Conservation (phyloP, 2,797 vertebrate species). For the Amblyraja radiata region DNA sequence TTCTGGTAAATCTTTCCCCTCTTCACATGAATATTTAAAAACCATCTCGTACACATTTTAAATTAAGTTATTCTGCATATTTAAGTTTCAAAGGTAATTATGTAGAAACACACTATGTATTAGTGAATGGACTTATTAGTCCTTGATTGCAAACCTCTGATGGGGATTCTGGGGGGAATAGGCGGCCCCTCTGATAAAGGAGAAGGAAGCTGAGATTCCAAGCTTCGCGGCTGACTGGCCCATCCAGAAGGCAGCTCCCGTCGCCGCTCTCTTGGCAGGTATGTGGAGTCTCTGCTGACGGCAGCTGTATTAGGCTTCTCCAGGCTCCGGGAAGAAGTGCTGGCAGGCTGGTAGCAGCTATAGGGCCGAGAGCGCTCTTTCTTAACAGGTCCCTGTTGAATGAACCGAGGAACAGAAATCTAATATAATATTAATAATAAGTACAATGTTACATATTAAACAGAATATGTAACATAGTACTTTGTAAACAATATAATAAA, state of each 20-base stretch:
- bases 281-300: conserved; percentile 55
- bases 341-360: conserved; percentile 53
- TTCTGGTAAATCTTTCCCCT: too few species aligned
- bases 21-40: background rate
- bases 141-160: conserved; percentile 42
- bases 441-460: too few species aligned
- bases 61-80: background rate
- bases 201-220: conserved; percentile 51
- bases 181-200: conserved; percentile 58
- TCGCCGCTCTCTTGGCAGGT: conserved; percentile 54
- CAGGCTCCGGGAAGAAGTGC: conserved; percentile 37
- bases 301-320: conserved; percentile 49
- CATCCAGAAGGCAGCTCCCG: conserved; percentile 41
- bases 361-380: conserved; percentile 60
- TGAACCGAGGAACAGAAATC: background rate
- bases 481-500: too few species aligned
- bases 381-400: conserved; percentile 57
- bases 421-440: background rate
- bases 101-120: background rate
- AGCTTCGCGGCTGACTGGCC: conserved; percentile 40
- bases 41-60: background rate
- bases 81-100: conserved; percentile 6
- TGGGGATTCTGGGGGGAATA: conserved; percentile 55
- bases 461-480: too few species aligned
- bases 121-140: background rate